Base-by-base conservation (phyloP, 2,888 invertebrate species). In the Andrena bucephala region DNA sequence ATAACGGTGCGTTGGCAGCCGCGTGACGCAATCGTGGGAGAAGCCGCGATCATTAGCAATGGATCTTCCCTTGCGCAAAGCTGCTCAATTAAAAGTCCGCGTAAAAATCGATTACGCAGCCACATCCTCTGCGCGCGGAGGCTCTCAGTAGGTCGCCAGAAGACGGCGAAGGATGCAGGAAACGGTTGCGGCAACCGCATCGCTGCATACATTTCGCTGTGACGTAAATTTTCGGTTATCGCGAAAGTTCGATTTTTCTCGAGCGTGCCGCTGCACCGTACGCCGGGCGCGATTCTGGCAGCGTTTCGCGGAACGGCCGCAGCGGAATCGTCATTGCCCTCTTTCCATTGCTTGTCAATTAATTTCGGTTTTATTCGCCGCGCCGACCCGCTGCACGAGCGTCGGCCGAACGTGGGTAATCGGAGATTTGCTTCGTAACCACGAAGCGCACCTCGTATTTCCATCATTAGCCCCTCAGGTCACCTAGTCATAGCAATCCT, bases 51-150 rank as follows among this genome's bases (percentile, higher is more conserved):
- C 48, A 54, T 33, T 52, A 29, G 54, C 69, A 48, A 50, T 60
- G 66, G 2, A 52, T 80, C 66, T 71, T 81, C 36, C 57, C 16
- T 65, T 60, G 71, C 70, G 71, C 52, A 71, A 77, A 66, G 13
- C 36, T 2, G 8, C 0, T 16, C 67, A 63, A 72, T 78, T 71
- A 71, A 67, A 54, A 72, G 71, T n/a, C 42, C 52, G 71, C 10
- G 60, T 33, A 52, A 79, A 81, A 81, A 73, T 81, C 81, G 73
- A 81, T 81, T 81, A 81, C 81, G 81, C 81, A 81, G 81, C 31
- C 63, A 59, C 81, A 81, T 81, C 81, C 81, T 81, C 66, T 16
- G 57, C 36, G 36, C 20, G 20, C 42, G 4, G 16, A 24, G 62
- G 33, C 57, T 16, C 13, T 31, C 16, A 54, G 42, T 50, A 54